Base-by-base conservation (phyloP, 2,113 vertebrate genomes). In the Gobius niger region DNA sequence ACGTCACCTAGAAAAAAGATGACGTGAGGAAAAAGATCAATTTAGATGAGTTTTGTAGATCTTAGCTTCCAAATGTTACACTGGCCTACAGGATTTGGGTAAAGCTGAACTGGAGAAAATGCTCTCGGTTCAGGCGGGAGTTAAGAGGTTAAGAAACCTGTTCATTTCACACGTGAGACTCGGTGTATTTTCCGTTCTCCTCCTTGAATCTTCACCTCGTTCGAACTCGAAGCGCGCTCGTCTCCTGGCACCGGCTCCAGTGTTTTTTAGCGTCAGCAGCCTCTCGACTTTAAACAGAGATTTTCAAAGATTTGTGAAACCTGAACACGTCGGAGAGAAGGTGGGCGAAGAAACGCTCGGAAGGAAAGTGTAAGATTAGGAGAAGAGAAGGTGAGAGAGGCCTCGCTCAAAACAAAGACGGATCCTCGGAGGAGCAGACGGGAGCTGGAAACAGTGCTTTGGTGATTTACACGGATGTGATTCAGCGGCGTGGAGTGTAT, bases 291-390 rank as follows among this genome's bases (percentile, higher is more conserved):
- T 78, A 88, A 91, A 89, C 82, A 68, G 72, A 54, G 16, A 68
- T 77, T 85, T 91, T 92, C 87, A 92, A 90, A 91, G 89, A 70
- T 70, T 81, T 84, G 81, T 66, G 81, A 67, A 67, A 86, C 73
- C 82, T 83, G 88, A 90, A 89, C 85, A 86, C 69, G 83, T 86
- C 73, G 82, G 73, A 78, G 75, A 77, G 78, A 85, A 82, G 52
- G 70, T 46, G 63, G 62, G 71, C n/a, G 57, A 68, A 52, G 24
- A 64, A 74, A 34, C 24, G 24, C 54, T 47, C 59, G 47, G 50
- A 63, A 70, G 56, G 77, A 76, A 68, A 77, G 47, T 50, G 12
- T 12, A 54, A 72, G 63, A 83, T 78, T 64, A 70, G 73, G 63
- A 74, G 73, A 78, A 77, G 69, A 77, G 76, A 78, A 67, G 67